Base-by-base conservation (phyloP, 2,888 invertebrate genomes). In the Conchocele bisecta region DNA sequence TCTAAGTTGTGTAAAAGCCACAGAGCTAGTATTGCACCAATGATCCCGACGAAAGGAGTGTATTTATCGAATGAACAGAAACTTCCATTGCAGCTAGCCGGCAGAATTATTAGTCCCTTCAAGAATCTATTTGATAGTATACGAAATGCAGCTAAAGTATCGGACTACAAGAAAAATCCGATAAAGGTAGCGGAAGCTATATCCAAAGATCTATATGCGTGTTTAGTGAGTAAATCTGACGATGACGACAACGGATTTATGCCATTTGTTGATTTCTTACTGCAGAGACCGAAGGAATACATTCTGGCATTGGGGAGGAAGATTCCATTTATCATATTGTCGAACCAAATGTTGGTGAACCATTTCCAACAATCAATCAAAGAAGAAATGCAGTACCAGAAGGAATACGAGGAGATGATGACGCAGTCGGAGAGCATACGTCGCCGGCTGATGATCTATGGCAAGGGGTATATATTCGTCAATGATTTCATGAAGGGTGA, bases 271-370 rank as follows among this genome's bases (percentile, higher is more conserved):
- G 68, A 76, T 0, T 67, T 51, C 35, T 44, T 81, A 15, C 24
- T 83, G 17, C 78, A 81, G 17, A 37, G 73, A 35, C 74, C 78
- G 22, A 70, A 66, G n/a, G 73, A 78, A 0, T 73, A 70, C 24
- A 54, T 83, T 2, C 42, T n/a, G 28, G 68, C 63, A 11, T 41
- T 78, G 1, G 70, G 75, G 44, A 7, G 59, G n/a, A 69, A 69
- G 37, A 75, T 83, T 17, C 83, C 83, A 9, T 57, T 54, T 9
- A 70, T 79, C 50, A 83, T 87, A 20, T 41, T 74, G 1, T 64
- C 82, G 0, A 85, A 85, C 51, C 77, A 82, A 31, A 53, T 75
- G n/a, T 26, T 83, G 11, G 74, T 87, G 48, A 75, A 80, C 4
- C 66, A 79, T 15, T 75, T 84, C 42, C 44, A 63, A n/a, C 58